Evolutionary conservation across 2,797 vertebrate genomes (phyloP), one percentile per base, ranked within the genome.

Genomic region (Xyrichtys novacula): DNA sequence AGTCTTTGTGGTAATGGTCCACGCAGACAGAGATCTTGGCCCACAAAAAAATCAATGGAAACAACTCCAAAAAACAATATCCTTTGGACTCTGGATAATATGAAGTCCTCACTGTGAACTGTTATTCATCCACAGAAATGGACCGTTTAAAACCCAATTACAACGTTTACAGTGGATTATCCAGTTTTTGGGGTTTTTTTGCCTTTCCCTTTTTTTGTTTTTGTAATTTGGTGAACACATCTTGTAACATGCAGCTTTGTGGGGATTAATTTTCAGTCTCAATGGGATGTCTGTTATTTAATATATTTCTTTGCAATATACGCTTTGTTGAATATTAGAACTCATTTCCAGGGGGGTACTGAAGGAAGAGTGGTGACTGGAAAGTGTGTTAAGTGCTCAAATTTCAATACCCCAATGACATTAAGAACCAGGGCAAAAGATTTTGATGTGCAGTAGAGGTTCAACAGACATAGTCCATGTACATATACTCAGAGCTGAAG

Each of bases 181-280:
- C 60, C 22, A 8, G 11, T 15, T n/a, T 19, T 29, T 42, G n/a
- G n/a, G n/a, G n/a, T n/a, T n/a, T n/a, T n/a, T n/a, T n/a, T n/a
- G n/a, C n/a, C n/a, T n/a, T n/a, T n/a, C n/a, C n/a, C n/a, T n/a
- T n/a, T n/a, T n/a, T 7, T 34, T 43, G 25, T 38, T 44, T 42
- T 22, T 59, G 34, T 71, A 19, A 70, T 80, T 58, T 39, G 28
- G 22, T 16, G 7, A 78, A 66, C 53, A 47, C 29, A 48, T 50
- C 32, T 36, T 11, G 32, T 60, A 56, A 36, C 66, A 36, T 25
- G 59, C 25, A 15, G 57, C 7, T 70, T 57, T 64, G 40, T 8
- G 3, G 10, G 49, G 65, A 50, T 74, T 60, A 36, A 67, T 70
- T 80, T 61, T 57, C 40, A 44, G 26, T 23, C 50, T 62, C 47